These are phyloP conservation scores for Perithous albicinctus DNA, from an alignment of 2,888 invertebrate genomes.

Conservation along the genomic window DNA sequence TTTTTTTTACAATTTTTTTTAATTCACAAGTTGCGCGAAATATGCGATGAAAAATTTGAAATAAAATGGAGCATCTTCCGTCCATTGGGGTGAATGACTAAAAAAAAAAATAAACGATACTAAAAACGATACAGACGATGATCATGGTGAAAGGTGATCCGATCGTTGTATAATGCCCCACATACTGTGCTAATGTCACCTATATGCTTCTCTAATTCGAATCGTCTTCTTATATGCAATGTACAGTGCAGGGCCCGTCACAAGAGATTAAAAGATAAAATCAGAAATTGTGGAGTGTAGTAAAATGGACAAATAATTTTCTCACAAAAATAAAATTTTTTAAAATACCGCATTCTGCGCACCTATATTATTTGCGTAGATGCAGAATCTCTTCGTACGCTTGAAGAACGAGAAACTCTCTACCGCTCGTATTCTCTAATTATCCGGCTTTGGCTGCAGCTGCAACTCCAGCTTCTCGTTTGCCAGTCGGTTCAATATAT, in stretches of 20 bases:
- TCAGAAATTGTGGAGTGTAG: constrained; percentile 19
- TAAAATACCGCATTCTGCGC: background rate
- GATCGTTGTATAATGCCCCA: too few species aligned
- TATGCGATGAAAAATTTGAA: too few species aligned
- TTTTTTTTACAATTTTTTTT: too few species aligned
- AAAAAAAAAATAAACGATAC: too few species aligned
- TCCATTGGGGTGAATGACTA: too few species aligned
- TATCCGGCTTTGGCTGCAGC: constrained; percentile 51
- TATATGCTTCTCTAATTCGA: too few species aligned
- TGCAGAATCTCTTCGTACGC: background rate
- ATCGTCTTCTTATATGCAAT: constrained; percentile 24
- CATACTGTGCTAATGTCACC: too few species aligned
- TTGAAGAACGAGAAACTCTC: constrained; percentile 11
- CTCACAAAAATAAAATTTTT: background rate
- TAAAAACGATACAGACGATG: too few species aligned
- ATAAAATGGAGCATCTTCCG: too few species aligned
- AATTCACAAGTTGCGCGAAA: too few species aligned
- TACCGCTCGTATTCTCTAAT: constrained; percentile 45
- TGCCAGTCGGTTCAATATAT: constrained; percentile 33
- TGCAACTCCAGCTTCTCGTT: constrained; percentile 34
- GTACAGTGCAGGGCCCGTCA: background rate
- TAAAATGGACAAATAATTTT: constrained; percentile 17
- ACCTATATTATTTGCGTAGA: background rate
- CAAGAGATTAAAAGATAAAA: background rate
- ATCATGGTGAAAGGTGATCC: too few species aligned